phyloP scores from a whole-genome alignment of 1,140 invertebrate genomes.

The Drosophila repleta region DNA sequence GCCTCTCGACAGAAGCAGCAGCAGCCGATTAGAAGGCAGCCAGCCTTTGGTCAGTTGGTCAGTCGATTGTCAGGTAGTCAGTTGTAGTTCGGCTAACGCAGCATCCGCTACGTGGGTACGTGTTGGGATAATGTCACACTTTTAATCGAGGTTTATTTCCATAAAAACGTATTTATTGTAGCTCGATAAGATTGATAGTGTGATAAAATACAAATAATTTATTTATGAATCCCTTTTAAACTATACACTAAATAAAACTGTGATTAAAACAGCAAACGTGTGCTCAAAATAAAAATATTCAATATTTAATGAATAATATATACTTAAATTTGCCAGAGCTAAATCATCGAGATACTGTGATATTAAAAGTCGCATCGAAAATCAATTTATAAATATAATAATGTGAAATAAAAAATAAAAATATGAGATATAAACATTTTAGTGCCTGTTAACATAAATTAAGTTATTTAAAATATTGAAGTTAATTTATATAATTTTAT shows the following conservation, averaged over 20 bases:
- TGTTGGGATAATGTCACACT: background rate
- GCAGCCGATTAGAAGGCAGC: constrained; percentile 45
- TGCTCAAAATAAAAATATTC: background rate
- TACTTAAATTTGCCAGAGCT: no score
- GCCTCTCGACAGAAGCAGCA: constrained; percentile 39
- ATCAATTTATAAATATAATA: background rate
- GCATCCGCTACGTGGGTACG: constrained; percentile 40
- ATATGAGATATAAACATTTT: background rate
- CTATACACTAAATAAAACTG: no score
- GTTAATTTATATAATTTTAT: no score
- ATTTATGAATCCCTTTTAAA: no score
- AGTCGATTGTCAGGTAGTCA: constrained; percentile 42
- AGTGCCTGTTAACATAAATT: no score
- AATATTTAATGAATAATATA: constrained; percentile 7
- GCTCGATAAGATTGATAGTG: background rate
- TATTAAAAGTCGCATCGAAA: background rate
- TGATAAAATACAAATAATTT: no score
- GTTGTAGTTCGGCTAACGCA: constrained; percentile 45
- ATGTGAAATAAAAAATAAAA: background rate
- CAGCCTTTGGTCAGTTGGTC: constrained; percentile 56
- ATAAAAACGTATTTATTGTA: constrained; percentile 1
- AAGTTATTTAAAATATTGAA: no score
- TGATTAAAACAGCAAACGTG: background rate
- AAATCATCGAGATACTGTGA: constrained; percentile 1
- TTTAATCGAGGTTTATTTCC: constrained; percentile 3